phyloP scores from a whole-genome alignment of 92 coral and sea anemone genomes.

The Heteractis magnifica region DNA sequence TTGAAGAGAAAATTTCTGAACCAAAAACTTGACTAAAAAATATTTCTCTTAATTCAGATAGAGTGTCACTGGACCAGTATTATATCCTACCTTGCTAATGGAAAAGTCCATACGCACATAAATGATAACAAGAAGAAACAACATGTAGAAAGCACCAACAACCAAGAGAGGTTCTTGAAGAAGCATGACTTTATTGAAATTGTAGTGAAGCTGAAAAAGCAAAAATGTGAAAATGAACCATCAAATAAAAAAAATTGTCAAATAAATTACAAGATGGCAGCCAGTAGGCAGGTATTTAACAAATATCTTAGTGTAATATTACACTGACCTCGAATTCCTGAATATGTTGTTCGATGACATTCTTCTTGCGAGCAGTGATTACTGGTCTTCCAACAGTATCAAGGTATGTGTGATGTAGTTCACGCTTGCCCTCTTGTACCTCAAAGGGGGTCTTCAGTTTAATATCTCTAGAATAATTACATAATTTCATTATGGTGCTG shows the following conservation, averaged over 20 bases:
- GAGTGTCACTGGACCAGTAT: neutral
- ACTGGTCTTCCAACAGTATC: slow-evolving; percentile 97
- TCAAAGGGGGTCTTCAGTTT: slow-evolving; percentile 78
- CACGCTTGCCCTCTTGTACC: slow-evolving; percentile 75
- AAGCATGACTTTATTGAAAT: slow-evolving; percentile 84
- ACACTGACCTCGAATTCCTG: slow-evolving; percentile 86
- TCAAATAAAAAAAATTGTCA: neutral
- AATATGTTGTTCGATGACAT: slow-evolving; percentile 90
- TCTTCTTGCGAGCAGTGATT: slow-evolving; percentile 66
- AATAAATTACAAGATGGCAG: neutral
- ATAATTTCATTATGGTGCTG: neutral
- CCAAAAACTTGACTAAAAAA: too few relatives aligned
- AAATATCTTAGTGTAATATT: too few relatives aligned
- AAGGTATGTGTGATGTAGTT: slow-evolving; percentile 83
- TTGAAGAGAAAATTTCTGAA: too few relatives aligned
- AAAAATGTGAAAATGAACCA: neutral
- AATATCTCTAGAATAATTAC: slow-evolving; percentile 53
- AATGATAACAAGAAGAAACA: slow-evolving; percentile 83
- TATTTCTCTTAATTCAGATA: neutral
- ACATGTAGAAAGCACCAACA: slow-evolving; percentile 91
- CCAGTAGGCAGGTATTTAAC: neutral
- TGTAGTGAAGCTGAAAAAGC: slow-evolving; percentile 77
- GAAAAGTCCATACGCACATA: slow-evolving; percentile 96
- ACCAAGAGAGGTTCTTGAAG: slow-evolving; percentile 96
- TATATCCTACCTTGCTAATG: slow-evolving; percentile 84